A percentile compares a stretch with the other conserved stretches of the same genome.
These are phyloP conservation scores for Nephrotoma flavescens DNA, from an alignment of 2,888 invertebrate genomes.

Conservation along the genomic window DNA sequence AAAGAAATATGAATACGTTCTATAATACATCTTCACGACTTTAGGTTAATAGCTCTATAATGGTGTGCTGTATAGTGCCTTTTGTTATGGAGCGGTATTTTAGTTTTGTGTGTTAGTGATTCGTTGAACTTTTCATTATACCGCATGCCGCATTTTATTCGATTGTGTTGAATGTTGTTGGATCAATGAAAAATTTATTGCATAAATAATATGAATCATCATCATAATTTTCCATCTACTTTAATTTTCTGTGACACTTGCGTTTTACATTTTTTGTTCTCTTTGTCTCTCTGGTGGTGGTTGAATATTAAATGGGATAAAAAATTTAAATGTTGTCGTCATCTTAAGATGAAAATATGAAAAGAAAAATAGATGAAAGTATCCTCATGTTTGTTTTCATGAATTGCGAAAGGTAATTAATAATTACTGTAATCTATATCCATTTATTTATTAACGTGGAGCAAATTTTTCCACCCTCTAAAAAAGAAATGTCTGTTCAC, in stretches of 20 bases:
- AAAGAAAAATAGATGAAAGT: not conserved
- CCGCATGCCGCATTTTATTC: too few species aligned
- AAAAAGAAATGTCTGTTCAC: not conserved
- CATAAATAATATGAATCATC: not conserved
- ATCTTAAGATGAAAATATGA: not conserved
- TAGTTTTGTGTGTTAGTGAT: not conserved
- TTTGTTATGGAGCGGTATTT: not conserved
- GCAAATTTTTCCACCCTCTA: not conserved
- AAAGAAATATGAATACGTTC: not conserved
- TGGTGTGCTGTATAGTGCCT: not conserved
- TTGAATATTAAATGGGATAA: not conserved
- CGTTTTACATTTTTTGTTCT: not conserved
- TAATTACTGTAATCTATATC: not conserved
- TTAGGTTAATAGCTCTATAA: not conserved
- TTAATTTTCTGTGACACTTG: not conserved
- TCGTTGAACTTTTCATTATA: not conserved
- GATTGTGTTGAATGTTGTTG: not conserved
- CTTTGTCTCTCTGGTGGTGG: not conserved
- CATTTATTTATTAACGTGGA: not conserved
- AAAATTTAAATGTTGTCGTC: not conserved
- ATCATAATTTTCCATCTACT: not conserved
- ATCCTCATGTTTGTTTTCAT: not conserved
- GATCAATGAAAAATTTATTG: not conserved
- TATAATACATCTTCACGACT: not conserved
- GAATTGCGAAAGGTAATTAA: not conserved